Evolutionary conservation across 2,797 vertebrate genomes (phyloP), one percentile per base, ranked within the genome.

Genomic region (Spinibarbus caldwelli): DNA sequence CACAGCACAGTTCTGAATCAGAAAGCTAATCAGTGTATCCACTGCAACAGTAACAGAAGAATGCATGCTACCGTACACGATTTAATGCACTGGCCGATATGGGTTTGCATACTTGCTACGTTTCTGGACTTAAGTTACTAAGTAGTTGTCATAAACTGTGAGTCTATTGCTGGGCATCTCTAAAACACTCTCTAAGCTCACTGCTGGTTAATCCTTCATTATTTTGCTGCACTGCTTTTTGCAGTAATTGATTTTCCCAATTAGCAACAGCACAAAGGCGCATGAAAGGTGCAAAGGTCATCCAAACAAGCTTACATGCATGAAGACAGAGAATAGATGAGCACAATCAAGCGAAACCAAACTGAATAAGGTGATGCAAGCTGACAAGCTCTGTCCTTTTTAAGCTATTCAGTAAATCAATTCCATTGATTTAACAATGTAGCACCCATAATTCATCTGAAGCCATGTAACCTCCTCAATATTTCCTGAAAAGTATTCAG

Each of bases 201-300:
- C n/a, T n/a, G n/a, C n/a, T 66, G 12, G 26, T 49, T 45, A 62
- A 38, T 72, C 34, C 43, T 52, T 71, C 31, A 21, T 71, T 66
- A 38, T 59, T 71, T 19, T 62, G 19, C 75, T 78, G 26, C 10
- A 26, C 26, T 21, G 41, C 52, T 72, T 52, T 59, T 21, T 79
- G 38, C 36, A 12, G 36, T 70, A 70, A 59, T 78, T 78, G 47
- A 70, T 78, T 70, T 34, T 15, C 10, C 26, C 64, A 84, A 34
- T 78, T 54, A 78, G 15, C 10, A 17, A 31, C 4, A 5, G 19
- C 11, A 73, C 59, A 54, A 68, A 49, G 9, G 31, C 21, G 2
- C 49, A n/a, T 9, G 45, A 43, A 77, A 68, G 64, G 57, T 23
- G 34, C 26, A 84, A 67, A 68, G 64, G 71, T 76, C 81, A 75